Evolutionary conservation across 2,797 vertebrate genomes (phyloP), one percentile per base, ranked within the genome.

Genomic region (Spheniscus humboldti): DNA sequence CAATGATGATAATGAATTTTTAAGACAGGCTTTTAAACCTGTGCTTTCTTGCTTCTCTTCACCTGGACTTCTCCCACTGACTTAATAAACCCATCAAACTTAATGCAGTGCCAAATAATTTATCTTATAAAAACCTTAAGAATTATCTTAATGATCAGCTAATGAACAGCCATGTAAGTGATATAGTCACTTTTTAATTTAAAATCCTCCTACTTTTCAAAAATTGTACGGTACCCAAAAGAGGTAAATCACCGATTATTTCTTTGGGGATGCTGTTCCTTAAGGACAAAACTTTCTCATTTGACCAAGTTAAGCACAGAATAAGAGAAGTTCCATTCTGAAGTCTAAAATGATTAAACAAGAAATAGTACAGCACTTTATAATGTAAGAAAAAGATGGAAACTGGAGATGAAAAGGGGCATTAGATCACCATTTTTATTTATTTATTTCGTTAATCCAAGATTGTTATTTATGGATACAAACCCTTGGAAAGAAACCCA

Each of bases 381-480:
- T 5, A 19, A 25, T 16, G 13, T 35, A 93, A 86, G 18, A 33
- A 60, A 82, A 86, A 17, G 1, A 47, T 64, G 11, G 5, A 83
- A 68, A 69, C 0, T 0, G 2, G 20, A 66, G 9, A 41, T n/a
- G 23, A 47, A 7, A 18, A 71, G 17, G 6, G 45, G 2, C 6
- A 52, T 57, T 86, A 80, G 8, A 41, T 43, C 10, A 67, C 23
- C 1, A 1, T 6, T 24, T 76, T 39, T 35, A 30, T 62, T 64
- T 33, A 53, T 62, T 88, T 74, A 16, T 55, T 71, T 92, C 43
- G 35, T 43, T 59, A 68, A 60, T 67, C 8, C 22, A 67, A n/a
- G 6, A 25, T 52, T 60, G 2, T 37, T 77, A 43, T 75, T 41
- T 59, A 63, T 50, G 19, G 12, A 53, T 73, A 17, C 3, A 82